Percentiles rank a stretch among this genome's conserved stretches.
Evolutionary conservation across 2,888 invertebrate species (phyloP).

Genomic region (Crepidodera aurea): DNA sequence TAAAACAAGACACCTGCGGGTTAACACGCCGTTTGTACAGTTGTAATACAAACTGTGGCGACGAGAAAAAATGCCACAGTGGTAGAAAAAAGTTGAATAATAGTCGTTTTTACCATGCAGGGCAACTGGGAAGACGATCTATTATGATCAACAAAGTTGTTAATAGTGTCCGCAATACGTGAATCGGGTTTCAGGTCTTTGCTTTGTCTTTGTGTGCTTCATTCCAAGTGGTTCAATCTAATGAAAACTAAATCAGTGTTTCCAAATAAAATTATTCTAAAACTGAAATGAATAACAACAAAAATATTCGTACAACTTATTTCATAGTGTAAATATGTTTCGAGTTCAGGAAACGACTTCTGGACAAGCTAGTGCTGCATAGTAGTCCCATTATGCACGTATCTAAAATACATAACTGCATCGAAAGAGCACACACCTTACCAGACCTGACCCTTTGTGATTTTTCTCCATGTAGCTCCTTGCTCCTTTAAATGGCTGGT

Average conservation of each 20-base stretch:
- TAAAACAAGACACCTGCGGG: slow-evolving; percentile 36
- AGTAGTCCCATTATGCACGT: too few species aligned
- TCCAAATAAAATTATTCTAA: too few species aligned
- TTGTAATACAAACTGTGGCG: slow-evolving; percentile 43
- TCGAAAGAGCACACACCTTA: too few species aligned
- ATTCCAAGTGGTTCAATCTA: neutral
- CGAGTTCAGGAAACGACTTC: too few species aligned
- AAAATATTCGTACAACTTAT: too few species aligned
- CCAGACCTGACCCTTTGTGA: too few species aligned
- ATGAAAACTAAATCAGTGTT: slow-evolving; percentile 2
- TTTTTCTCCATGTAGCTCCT: too few species aligned
- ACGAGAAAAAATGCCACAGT: slow-evolving; percentile 19
- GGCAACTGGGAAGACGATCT: slow-evolving; percentile 39
- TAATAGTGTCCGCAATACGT: slow-evolving; percentile 34
- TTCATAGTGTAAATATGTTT: too few species aligned
- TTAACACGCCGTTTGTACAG: slow-evolving; percentile 39
- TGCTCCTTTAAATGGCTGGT: too few species aligned
- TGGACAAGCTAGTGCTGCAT: too few species aligned
- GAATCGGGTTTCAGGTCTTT: slow-evolving; percentile 23
- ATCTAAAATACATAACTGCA: too few species aligned
- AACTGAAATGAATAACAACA: too few species aligned
- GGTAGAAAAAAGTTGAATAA: slow-evolving; percentile 25
- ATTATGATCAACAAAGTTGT: slow-evolving; percentile 38
- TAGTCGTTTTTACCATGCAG: slow-evolving; percentile 39
- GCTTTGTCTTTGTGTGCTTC: slow-evolving; percentile 17